phyloP scores from a whole-genome alignment of 2,888 invertebrate genomes.

The Ormia ochracea region DNA sequence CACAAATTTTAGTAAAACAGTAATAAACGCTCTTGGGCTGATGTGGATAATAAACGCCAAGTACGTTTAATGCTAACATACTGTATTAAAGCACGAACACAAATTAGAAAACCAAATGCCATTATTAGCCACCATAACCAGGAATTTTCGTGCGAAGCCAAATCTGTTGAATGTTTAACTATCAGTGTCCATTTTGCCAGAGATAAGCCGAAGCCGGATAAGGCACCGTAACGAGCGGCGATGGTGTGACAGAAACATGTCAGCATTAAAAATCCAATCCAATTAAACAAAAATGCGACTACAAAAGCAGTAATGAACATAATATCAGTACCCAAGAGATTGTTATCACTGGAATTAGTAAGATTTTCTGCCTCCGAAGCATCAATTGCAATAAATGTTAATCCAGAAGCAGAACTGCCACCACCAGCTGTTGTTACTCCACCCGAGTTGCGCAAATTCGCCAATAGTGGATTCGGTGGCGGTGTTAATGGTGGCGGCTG shows the following conservation, averaged over 20 bases:
- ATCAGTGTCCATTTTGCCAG: constrained; percentile 97
- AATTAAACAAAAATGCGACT: constrained; percentile 97
- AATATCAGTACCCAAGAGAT: constrained; percentile 92
- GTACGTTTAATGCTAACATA: constrained; percentile 93
- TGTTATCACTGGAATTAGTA: constrained; percentile 85
- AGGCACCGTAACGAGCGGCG: constrained; percentile 93
- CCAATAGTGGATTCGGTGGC: constrained; percentile 70
- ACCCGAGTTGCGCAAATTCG: constrained; percentile 68
- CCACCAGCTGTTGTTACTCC: constrained; percentile 21
- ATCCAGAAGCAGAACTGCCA: constrained; percentile 77
- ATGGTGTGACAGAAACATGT: constrained; percentile 97
- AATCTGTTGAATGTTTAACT: constrained; percentile 92
- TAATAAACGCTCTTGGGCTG: constrained; percentile 89
- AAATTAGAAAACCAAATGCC: constrained; percentile 92
- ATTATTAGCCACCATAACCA: constrained; percentile 96
- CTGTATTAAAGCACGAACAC: constrained; percentile 90
- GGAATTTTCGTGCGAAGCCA: constrained; percentile 90
- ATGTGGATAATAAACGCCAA: constrained; percentile 90
- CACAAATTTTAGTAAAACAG: constrained; percentile 85
- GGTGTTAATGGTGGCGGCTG: constrained; percentile 72
- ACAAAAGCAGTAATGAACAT: constrained; percentile 95
- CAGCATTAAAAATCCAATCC: constrained; percentile 93
- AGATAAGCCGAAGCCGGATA: constrained; percentile 94
- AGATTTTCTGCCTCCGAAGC: constrained; percentile 82
- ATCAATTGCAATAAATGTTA: constrained; percentile 87